A percentile compares a stretch with the other conserved stretches of the same genome.
phyloP scores from a whole-genome alignment of 1,140 invertebrate genomes.

The Zophobas morio region DNA sequence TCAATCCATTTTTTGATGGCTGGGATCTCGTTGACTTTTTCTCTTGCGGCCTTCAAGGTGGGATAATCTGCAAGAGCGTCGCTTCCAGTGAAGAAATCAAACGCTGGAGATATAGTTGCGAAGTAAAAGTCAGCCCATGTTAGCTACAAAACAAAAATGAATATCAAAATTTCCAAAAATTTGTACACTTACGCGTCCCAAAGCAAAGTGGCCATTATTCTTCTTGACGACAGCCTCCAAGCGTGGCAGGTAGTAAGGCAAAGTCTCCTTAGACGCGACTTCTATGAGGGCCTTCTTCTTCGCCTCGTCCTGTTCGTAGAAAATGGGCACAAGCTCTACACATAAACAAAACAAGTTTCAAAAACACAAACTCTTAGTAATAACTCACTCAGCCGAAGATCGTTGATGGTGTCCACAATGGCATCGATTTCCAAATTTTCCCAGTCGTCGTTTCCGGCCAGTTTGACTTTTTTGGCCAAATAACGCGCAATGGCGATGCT shows the following conservation, averaged over 20 bases:
- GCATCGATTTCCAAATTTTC: constrained; percentile 77
- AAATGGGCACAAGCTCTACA: background rate
- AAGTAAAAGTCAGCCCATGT: too few relatives aligned
- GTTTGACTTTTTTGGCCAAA: constrained; percentile 75
- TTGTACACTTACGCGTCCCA: background rate
- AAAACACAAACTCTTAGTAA: too few relatives aligned
- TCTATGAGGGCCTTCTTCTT: constrained; percentile 55
- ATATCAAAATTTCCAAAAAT: background rate
- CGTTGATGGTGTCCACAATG: constrained; percentile 74
- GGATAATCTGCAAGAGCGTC: too few relatives aligned
- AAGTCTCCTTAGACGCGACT: constrained; percentile 67
- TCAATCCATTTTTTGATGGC: too few relatives aligned
- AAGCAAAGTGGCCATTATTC: constrained; percentile 70
- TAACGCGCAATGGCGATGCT: constrained; percentile 80
- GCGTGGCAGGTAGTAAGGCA: constrained; percentile 73
- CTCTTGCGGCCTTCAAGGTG: too few relatives aligned
- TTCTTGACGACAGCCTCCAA: constrained; percentile 71
- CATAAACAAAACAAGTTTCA: background rate
- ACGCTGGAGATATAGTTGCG: too few relatives aligned
- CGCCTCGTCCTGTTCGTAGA: background rate
- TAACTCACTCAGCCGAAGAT: constrained; percentile 63
- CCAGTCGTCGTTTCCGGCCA: constrained; percentile 77
- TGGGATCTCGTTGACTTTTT: too few relatives aligned
- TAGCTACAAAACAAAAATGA: too few relatives aligned
- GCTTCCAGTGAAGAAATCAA: too few relatives aligned